Evolutionary conservation across 92 coral and sea anemone species (phyloP).

Genomic region (Palythoa heliodiscus): DNA sequence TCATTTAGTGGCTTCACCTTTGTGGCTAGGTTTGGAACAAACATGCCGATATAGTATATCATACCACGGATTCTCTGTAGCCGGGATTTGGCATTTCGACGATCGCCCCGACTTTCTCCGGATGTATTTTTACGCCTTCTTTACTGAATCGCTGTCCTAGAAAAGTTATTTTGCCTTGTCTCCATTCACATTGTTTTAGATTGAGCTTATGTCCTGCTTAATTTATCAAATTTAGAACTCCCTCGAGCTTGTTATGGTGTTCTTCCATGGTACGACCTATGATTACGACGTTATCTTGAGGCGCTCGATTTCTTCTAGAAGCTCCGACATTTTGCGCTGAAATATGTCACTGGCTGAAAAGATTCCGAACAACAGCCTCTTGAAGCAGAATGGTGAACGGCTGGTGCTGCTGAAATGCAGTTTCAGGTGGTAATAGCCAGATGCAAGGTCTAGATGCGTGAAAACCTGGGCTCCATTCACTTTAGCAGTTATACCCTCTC

Average conservation of each 20-base stretch:
- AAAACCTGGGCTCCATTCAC: too few relatives aligned
- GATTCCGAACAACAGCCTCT: constrained; percentile 27
- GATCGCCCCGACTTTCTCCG: constrained; percentile 39
- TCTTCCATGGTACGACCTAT: constrained; percentile 35
- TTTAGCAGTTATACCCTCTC: constrained; percentile 26
- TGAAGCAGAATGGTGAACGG: constrained; percentile 20
- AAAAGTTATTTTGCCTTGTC: constrained; percentile 10
- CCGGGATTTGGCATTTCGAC: constrained; percentile 41
- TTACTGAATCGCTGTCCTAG: constrained; percentile 22
- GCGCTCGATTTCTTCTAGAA: constrained; percentile 27
- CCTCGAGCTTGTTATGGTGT: constrained; percentile 22
- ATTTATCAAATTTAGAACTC: not conserved
- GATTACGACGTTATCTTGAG: constrained; percentile 23
- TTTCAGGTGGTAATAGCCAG: constrained; percentile 33
- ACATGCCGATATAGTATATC: constrained; percentile 47
- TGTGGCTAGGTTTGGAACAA: constrained; percentile 51
- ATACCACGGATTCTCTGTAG: constrained; percentile 40
- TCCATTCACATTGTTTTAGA: constrained; percentile 23
- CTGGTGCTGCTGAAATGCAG: constrained; percentile 34
- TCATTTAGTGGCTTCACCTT: constrained; percentile 47
- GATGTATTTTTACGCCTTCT: constrained; percentile 10
- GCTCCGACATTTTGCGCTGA: constrained; percentile 36
- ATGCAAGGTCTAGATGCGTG: constrained; percentile 38
- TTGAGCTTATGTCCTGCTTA: constrained; percentile 31
- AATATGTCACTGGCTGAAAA: too few relatives aligned